These are phyloP conservation scores for Hermaeophaga mercurialis DNA, from an alignment of 2,888 invertebrate species.

Conservation along the genomic window DNA sequence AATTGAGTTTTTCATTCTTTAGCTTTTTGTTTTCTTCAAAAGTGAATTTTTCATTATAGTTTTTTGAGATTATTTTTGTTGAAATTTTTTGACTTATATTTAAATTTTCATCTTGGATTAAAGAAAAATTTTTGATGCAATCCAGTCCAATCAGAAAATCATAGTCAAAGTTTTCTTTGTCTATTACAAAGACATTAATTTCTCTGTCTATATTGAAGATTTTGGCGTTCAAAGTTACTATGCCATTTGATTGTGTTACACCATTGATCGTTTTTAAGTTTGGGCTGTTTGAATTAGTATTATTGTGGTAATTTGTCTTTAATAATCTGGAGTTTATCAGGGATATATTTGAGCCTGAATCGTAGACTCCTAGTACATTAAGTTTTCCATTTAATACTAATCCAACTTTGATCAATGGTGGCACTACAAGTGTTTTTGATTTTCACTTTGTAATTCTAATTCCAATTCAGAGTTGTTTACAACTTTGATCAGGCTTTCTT, in stretches of 20 bases:
- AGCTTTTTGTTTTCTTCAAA: not conserved
- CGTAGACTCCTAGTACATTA: not conserved
- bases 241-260: constrained; percentile 32
- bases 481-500: too few species aligned
- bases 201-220: constrained; percentile 32
- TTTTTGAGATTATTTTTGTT: too few species aligned
- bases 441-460: not conserved
- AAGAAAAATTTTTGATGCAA: not conserved
- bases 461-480: too few species aligned
- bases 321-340: constrained; percentile 2
- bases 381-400: not conserved
- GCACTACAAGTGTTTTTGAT: not conserved
- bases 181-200: constrained; percentile 33
- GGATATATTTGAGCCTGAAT: not conserved
- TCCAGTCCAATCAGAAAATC: constrained; percentile 13
- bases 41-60: too few species aligned
- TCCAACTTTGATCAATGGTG: not conserved
- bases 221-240: constrained; percentile 30
- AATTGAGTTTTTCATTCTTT: not conserved
- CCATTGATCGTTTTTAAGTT: constrained; percentile 33
- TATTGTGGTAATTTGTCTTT: not conserved
- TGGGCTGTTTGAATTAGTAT: not conserved
- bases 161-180: constrained; percentile 35
- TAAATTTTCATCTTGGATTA: not conserved
- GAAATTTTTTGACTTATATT: not conserved